A percentile compares a stretch with the other conserved stretches of the same genome.
Evolutionary conservation across 2,888 invertebrate genomes (phyloP).

Genomic region (Yponomeuta sedellus): DNA sequence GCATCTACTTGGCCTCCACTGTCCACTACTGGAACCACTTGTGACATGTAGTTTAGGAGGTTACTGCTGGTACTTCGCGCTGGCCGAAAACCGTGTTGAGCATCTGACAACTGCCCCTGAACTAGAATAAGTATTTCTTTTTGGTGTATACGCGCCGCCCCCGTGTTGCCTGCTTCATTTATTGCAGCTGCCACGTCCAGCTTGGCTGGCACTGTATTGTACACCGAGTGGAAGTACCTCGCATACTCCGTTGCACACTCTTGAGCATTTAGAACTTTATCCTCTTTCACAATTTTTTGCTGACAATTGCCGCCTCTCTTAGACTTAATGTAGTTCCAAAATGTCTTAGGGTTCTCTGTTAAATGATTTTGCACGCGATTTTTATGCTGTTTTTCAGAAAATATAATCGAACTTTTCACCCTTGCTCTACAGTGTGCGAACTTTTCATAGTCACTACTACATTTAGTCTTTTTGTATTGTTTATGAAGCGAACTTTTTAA

Average conservation of each 20-base stretch:
- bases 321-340: constrained; percentile 20
- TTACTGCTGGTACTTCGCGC: neutral
- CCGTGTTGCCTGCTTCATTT: neutral
- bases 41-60: neutral
- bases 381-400: constrained; percentile 16
- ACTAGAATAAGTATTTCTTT: neutral
- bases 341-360: constrained; percentile 20
- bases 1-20: constrained; percentile 15
- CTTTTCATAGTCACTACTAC: constrained; percentile 15
- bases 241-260: constrained; percentile 13
- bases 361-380: constrained; percentile 18
- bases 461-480: constrained; percentile 19
- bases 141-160: constrained; percentile 11
- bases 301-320: constrained; percentile 11
- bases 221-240: constrained; percentile 15
- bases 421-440: constrained; percentile 17
- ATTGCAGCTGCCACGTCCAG: constrained; percentile 6
- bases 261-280: neutral
- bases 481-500: constrained; percentile 22
- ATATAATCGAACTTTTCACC: constrained; percentile 16
- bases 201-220: neutral
- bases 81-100: neutral
- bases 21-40: constrained; percentile 1
- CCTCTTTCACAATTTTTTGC: constrained; percentile 7
- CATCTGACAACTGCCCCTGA: neutral